A percentile compares a stretch with the other conserved stretches of the same genome.
phyloP scores from a whole-genome alignment of 2,113 vertebrate genomes.

The Pelvicachromis taeniatus region DNA sequence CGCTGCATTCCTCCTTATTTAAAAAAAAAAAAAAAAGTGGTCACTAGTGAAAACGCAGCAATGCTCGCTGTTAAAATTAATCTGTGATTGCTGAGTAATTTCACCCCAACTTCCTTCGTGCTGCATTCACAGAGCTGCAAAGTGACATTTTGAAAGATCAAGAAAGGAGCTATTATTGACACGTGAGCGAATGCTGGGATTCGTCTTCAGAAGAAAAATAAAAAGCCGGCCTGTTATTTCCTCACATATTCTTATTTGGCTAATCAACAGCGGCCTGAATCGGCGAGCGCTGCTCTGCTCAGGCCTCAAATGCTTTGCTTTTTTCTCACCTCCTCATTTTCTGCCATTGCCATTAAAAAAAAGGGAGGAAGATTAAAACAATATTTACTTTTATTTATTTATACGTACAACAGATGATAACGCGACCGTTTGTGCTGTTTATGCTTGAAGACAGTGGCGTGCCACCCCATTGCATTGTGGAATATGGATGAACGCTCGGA shows the following conservation, averaged over 20 bases:
- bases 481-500: conserved; percentile 53
- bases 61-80: background rate
- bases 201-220: background rate
- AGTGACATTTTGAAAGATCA: conserved; percentile 19
- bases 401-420: background rate
- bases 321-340: background rate
- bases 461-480: conserved; percentile 35
- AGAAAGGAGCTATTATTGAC: background rate
- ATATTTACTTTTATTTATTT: conserved; percentile 9
- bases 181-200: background rate
- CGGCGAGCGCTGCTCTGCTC: background rate
- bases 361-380: background rate
- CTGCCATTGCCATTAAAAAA: background rate
- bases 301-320: background rate
- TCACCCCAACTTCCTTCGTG: background rate
- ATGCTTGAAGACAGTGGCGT: background rate
- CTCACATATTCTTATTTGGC: background rate
- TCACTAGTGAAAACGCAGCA: background rate
- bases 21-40: background rate
- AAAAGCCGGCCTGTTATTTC: background rate
- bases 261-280: background rate
- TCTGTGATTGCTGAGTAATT: background rate
- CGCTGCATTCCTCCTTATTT: no score
- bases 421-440: background rate
- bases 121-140: background rate